A percentile compares a stretch with the other conserved stretches of the same genome.
Conservation (phyloP, 2,888 invertebrate genomes). For the Ceramica pisi region DNA sequence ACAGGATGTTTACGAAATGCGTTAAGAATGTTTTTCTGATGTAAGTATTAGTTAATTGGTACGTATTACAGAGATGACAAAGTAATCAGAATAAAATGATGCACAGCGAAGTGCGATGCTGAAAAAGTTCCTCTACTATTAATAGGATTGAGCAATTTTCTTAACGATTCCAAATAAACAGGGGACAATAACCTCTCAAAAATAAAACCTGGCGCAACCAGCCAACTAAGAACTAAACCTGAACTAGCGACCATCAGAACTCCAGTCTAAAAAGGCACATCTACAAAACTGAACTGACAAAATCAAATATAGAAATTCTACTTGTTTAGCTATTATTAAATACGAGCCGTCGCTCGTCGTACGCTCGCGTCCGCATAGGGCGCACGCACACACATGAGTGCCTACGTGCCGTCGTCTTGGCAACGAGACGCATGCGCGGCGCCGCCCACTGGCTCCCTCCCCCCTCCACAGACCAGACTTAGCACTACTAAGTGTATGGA, state of each 20-base stretch:
- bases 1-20: constrained; percentile 64
- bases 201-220: constrained; percentile 19
- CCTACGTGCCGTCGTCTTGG: constrained; percentile 92
- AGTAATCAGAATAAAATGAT: background rate
- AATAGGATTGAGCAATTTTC: background rate
- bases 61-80: constrained; percentile 7
- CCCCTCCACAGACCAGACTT: constrained; percentile 73
- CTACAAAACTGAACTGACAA: constrained; percentile 46
- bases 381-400: constrained; percentile 78
- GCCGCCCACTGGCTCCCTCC: constrained; percentile 84
- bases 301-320: constrained; percentile 65
- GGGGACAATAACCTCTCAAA: constrained; percentile 13
- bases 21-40: constrained; percentile 27
- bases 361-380: constrained; percentile 48
- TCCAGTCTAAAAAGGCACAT: constrained; percentile 24
- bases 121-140: background rate
- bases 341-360: constrained; percentile 58
- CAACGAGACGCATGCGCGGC: constrained; percentile 91
- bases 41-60: constrained; percentile 40
- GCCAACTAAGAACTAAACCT: background rate
- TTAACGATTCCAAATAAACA: constrained; percentile 1
- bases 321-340: constrained; percentile 70
- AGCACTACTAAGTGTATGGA: constrained; percentile 68
- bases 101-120: too few relatives aligned
- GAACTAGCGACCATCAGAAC: background rate